phyloP scores from a whole-genome alignment of 2,113 vertebrate genomes.

The Silurus asotus region DNA sequence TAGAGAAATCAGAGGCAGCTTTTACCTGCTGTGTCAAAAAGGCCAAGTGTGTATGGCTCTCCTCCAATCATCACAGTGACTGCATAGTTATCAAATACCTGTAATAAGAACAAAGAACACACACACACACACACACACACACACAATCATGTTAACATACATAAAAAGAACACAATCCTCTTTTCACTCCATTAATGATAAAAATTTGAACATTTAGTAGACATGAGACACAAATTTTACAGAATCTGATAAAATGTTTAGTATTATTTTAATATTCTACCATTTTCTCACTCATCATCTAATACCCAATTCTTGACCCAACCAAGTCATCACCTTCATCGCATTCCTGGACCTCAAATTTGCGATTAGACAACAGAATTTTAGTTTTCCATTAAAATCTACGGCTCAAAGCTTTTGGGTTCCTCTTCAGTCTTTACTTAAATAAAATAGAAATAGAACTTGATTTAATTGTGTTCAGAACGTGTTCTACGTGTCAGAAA shows the following conservation, averaged over 20 bases:
- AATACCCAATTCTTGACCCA: background rate
- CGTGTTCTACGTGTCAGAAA: too few relatives aligned
- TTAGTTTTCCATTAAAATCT: too few relatives aligned
- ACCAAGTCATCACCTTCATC: too few relatives aligned
- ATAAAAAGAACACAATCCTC: background rate
- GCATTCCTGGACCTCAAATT: too few relatives aligned
- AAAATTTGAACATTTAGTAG: background rate
- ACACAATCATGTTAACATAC: too few relatives aligned
- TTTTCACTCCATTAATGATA: background rate
- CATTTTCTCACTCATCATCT: background rate
- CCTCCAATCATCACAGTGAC: constrained; percentile 98
- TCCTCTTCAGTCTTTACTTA: too few relatives aligned
- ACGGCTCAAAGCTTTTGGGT: too few relatives aligned
- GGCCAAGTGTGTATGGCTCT: constrained; percentile 93
- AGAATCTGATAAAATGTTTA: background rate
- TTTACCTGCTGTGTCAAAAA: constrained; percentile 82
- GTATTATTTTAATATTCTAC: background rate
- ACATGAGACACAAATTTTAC: background rate
- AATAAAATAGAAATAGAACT: too few relatives aligned
- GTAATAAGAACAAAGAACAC: background rate
- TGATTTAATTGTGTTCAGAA: too few relatives aligned
- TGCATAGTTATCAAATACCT: constrained; percentile 92
- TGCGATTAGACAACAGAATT: too few relatives aligned
- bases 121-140: background rate
- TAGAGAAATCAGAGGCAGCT: background rate